Conservation (phyloP, 2,113 vertebrate species). For the Aleadryas rufinucha region DNA sequence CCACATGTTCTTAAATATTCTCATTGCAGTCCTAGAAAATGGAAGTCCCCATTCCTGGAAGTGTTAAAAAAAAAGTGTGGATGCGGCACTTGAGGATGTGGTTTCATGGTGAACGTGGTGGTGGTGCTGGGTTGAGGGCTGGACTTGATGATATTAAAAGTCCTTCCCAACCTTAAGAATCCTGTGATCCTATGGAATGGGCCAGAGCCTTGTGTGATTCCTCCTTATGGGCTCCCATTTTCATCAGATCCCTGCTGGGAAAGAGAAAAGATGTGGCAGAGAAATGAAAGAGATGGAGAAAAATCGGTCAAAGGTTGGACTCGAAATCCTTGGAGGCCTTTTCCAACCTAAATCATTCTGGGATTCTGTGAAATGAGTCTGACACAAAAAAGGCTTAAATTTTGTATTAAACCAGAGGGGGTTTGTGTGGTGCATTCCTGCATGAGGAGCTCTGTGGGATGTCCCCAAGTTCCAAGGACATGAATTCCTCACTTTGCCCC, state of each 20-base stretch:
- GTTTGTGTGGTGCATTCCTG: neutral
- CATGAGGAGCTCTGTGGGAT: neutral
- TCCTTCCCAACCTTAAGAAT: neutral
- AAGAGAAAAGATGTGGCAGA: neutral
- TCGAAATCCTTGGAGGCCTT: accelerated
- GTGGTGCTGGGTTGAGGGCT: neutral
- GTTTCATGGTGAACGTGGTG: neutral
- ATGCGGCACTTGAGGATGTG: neutral
- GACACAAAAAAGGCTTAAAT: neutral
- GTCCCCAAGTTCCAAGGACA: accelerated
- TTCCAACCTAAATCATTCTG: neutral
- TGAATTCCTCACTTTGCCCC: neutral
- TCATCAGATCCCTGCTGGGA: neutral
- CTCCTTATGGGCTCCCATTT: neutral
- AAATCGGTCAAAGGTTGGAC: accelerated
- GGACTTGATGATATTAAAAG: neutral
- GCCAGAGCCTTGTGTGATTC: neutral
- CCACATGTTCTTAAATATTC: neutral
- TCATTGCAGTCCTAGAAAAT: neutral
- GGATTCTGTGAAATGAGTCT: neutral
- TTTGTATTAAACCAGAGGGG: neutral
- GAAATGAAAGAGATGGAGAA: neutral
- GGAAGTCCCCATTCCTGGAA: neutral
- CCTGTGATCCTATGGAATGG: neutral
- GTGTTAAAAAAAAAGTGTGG: neutral